Evolutionary conservation across 1,140 invertebrate genomes (phyloP), one percentile per base, ranked within the genome.

Genomic region (Pogonognathellus flavescens): DNA sequence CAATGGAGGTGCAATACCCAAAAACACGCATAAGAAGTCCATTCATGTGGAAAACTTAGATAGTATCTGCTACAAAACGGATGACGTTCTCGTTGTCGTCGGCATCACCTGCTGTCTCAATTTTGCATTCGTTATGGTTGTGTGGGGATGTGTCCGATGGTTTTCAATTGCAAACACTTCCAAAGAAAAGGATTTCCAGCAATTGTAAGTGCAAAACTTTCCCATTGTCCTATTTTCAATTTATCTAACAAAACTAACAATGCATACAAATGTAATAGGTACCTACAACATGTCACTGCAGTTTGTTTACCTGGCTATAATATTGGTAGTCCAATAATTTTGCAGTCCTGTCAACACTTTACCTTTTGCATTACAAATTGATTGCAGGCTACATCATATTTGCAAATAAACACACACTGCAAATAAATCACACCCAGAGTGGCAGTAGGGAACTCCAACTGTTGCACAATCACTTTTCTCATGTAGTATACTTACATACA

Each of bases 41-140:
- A 66, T 83, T 10, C 49, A 83, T 16, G 85, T 80, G 76, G 81
- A 87, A 62, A 82, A 50, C 25, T 60, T 86, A 25, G 86, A 83
- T 18, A 59, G 70, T 49, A 76, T 86, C 41, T 89, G 88, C 59
- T 89, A 89, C 80, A 59, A 80, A 57, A 89, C 87, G 16, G 88
- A 89, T 49, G 87, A 89, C 57, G 70, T 89, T 52, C 87, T 89
- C 16, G 81, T 89, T 57, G 87, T 89, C 62, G 87, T 89, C 10
- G 88, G 83, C 13, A 88, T 89, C 66, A 89, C 88, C 16, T 89
- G 88, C 62, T 86, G 59, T 80, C 86, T 89, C 66, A 88, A 88
- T 66, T 89, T 89, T 83, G 84, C 87, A 5, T 88, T 88, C 85
- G 87, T 89, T 11, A 66, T 87, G 5, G 80, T 88, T 16, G 83